These are phyloP conservation scores for Tachina grossa DNA, from an alignment of 2,888 invertebrate species.

Conservation along the genomic window DNA sequence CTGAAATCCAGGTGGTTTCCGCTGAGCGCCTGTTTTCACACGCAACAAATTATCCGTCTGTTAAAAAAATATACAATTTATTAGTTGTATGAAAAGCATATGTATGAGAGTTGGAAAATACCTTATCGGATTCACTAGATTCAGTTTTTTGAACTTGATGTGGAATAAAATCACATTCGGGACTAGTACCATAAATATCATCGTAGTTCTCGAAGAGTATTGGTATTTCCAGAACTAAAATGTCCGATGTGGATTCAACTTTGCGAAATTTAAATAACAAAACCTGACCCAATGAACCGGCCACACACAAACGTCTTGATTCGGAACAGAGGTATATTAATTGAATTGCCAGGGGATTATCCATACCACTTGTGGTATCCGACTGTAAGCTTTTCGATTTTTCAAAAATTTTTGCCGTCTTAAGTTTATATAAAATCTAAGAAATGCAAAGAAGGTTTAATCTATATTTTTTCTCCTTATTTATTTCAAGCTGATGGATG, in stretches of 20 bases:
- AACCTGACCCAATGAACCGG: slow-evolving; percentile 96
- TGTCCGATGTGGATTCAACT: slow-evolving; percentile 92
- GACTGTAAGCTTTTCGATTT: slow-evolving; percentile 86
- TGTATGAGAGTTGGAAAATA: slow-evolving; percentile 61
- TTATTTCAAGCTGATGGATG: neutral
- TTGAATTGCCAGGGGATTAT: slow-evolving; percentile 95
- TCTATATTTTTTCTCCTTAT: too few species aligned
- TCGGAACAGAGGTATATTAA: slow-evolving; percentile 96
- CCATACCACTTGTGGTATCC: slow-evolving; percentile 85
- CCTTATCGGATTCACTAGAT: slow-evolving; percentile 80
- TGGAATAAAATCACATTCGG: slow-evolving; percentile 90
- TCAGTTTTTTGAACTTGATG: slow-evolving; percentile 83
- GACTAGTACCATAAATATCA: slow-evolving; percentile 89
- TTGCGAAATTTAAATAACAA: slow-evolving; percentile 98
- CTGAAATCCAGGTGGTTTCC: slow-evolving; percentile 98
- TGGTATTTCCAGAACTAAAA: slow-evolving; percentile 92
- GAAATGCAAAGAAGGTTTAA: neutral
- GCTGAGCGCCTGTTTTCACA: slow-evolving; percentile 90
- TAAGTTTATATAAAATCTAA: slow-evolving; percentile 95
- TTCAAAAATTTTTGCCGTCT: slow-evolving; percentile 92
- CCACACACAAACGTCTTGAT: slow-evolving; percentile 93
- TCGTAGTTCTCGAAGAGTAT: slow-evolving; percentile 92
- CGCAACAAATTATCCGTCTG: slow-evolving; percentile 84
- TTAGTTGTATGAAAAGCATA: neutral
- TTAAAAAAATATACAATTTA: slow-evolving; percentile 67